Base-by-base conservation (phyloP, 2,113 vertebrate species). In the Ophthalmolycus amberensis region DNA sequence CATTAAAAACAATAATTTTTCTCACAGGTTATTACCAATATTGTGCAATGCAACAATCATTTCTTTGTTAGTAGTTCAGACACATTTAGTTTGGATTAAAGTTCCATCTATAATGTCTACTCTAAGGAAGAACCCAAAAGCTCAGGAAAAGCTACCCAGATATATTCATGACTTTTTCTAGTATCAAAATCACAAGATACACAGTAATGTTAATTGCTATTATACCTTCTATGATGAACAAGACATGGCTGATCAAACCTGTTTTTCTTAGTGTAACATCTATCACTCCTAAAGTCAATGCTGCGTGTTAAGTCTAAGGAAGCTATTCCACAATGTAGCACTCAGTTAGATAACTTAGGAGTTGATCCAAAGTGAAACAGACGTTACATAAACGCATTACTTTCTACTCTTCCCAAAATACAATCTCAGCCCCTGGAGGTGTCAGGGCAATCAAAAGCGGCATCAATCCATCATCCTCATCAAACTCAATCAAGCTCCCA, bases 101-200 rank as follows among this genome's bases (percentile, higher is more conserved):
- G 38, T 54, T 86, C 40, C 74, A 76, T 72, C 54, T 75, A 38
- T 70, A 75, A 82, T 88, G 29, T 86, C 20, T 80, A 88, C 70
- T 81, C 85, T 90, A 88, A 81, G 62, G 80, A 87, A 79, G 66
- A 80, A 48, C 29, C 46, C 37, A 66, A 82, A 86, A 38, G 22
- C 64, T 69, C 37, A 71, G 68, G 78, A 72, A 80, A 87, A 87
- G 71, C 85, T 80, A 90, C 75, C 68, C 52, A 82, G 63, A 87
- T 74, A 85, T 75, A 82, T 67, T 79, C 27, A 72, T 62, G 54
- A 75, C 59, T n/a, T 77, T 50, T 62, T 54, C 69, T 77, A 85
- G 63, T 90, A 91, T 88, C 79, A 92, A 89, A 93, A 87, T 87
- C 85, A 87, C 54, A 68, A 88, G 56, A 65, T 79, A 82, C 71